Conservation (phyloP, 2,888 invertebrate genomes). For the Polietes domitor region DNA sequence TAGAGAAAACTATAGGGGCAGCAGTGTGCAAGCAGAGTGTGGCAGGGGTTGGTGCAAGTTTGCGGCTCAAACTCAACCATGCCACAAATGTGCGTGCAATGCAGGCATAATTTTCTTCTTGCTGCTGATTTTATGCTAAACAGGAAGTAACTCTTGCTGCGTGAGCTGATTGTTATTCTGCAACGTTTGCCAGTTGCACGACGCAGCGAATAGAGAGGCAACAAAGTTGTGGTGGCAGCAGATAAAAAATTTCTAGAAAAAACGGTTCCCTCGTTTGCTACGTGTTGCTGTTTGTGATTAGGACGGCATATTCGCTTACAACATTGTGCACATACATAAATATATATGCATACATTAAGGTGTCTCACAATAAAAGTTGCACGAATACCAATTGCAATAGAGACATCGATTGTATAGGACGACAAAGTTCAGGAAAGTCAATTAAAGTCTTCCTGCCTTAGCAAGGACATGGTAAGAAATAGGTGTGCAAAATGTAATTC, state of each 20-base stretch:
- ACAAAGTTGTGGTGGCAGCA: not conserved
- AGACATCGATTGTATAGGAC: too few species aligned
- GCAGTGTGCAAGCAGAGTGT: not conserved
- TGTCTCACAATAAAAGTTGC: too few species aligned
- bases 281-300: conserved; percentile 24
- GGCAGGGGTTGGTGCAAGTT: conserved; percentile 16
- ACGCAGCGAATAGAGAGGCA: not conserved
- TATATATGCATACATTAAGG: too few species aligned
- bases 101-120: conserved; percentile 59
- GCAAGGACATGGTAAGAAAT: too few species aligned
- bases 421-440: too few species aligned
- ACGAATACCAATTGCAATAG: too few species aligned
- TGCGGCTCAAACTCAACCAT: conserved; percentile 25
- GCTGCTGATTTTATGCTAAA: conserved; percentile 65
- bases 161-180: conserved; percentile 62
- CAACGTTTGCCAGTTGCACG: not conserved
- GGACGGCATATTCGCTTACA: not conserved
- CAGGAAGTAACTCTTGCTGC: conserved; percentile 65
- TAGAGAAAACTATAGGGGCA: not conserved
- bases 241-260: too few species aligned
- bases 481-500: too few species aligned
- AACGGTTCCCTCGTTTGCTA: conserved; percentile 29
- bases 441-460: too few species aligned
- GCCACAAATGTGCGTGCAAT: conserved; percentile 65
- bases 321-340: too few species aligned